A percentile compares a stretch with the other conserved stretches of the same genome.
Evolutionary conservation across 2,888 invertebrate species (phyloP).

Genomic region (Drosophila sordidapex): DNA sequence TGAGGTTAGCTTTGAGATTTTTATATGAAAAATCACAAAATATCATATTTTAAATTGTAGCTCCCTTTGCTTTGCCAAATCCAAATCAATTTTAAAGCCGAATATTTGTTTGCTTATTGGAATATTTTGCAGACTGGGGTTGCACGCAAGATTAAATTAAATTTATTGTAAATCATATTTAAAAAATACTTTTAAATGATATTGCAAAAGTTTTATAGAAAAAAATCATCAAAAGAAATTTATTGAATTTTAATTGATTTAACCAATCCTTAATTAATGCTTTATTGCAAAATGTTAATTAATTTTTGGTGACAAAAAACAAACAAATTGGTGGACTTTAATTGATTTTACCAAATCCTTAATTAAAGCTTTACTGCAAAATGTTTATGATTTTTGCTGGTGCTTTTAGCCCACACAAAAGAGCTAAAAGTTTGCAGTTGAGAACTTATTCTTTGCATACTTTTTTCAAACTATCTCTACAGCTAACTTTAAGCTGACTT

Average conservation of each 20-base stretch:
- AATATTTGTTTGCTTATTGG: not conserved
- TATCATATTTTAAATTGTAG: not conserved
- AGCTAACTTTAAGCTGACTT: constrained; percentile 1
- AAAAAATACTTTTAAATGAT: no score
- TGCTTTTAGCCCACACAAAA: no score
- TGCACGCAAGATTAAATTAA: not conserved
- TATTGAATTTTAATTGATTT: not conserved
- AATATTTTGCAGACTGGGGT: not conserved
- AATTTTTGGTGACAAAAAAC: not conserved
- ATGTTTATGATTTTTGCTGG: not conserved
- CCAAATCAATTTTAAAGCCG: not conserved
- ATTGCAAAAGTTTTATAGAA: no score
- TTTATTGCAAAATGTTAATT: not conserved
- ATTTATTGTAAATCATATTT: not conserved
- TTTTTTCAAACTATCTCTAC: not conserved
- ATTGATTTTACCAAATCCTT: no score
- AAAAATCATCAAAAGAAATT: no score
- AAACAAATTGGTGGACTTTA: no score
- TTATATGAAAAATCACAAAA: not conserved
- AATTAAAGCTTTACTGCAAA: no score
- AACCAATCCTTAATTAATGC: not conserved
- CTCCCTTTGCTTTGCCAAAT: not conserved
- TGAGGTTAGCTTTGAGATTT: constrained; percentile 26
- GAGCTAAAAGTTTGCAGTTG: not conserved
- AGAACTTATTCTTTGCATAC: not conserved